Evolutionary conservation across 2,888 invertebrate genomes (phyloP), one percentile per base, ranked within the genome.

Genomic region (Pristionchus fissidentatus): DNA sequence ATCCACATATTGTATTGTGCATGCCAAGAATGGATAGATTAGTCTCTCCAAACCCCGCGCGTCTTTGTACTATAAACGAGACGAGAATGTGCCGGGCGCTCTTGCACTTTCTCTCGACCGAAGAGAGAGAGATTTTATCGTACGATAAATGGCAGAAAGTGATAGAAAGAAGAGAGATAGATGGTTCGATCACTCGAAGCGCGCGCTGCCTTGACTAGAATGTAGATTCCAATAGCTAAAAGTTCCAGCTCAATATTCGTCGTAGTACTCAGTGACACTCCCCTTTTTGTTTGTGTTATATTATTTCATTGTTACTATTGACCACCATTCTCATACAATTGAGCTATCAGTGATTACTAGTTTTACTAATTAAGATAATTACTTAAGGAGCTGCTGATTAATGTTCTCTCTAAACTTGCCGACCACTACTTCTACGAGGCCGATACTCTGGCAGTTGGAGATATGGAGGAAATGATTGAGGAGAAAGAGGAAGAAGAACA

Each of bases 401-500:
- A 77, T 49, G 49, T 77, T 22, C 15, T 77, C 8, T 46, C 46
- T 19, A 35, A 32, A 19, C 13, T 77, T 35, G 75, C 75, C 1
- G 75, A 77, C n/a, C 75, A 77, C 32, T 46, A 19, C 32, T 49
- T 77, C 75, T 77, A 77, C 49, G 49, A 77, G 49, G 75, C 46
- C 7, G 49, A 77, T 49, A 49, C 49, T 41, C 32, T 49, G 2
- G 49, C 49, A 15, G 49, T 49, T 49, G 75, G 46, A 46, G 75
- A 41, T 10, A 41, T 70, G 70, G 70, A 70, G 8, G 70, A 70
- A 41, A 26, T 70, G 43, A 70, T 70, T 15, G 70, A 70, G 26
- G 70, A 41, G 70, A 41, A 77, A 15, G 75, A 77, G 1, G 75
- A 49, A 29, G 29, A 43, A 46, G 75, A 43, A 22, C 49, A 46